A percentile compares a stretch with the other conserved stretches of the same genome.
Conservation (phyloP, 2,888 invertebrate genomes). For the Apoderus coryli region DNA sequence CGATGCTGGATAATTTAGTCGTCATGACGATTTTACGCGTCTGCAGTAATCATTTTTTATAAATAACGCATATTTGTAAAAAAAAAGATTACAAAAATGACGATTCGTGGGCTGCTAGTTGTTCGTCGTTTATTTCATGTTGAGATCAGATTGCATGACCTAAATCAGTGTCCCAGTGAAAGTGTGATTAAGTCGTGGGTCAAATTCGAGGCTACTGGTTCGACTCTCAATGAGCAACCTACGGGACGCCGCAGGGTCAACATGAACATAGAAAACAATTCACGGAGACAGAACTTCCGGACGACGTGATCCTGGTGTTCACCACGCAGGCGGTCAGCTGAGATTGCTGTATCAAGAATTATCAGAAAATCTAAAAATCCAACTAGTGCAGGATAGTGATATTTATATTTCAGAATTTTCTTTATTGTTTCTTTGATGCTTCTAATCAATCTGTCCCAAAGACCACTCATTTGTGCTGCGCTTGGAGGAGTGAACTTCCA, state of each 20-base stretch:
- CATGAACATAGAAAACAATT: constrained; percentile 8
- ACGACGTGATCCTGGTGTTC: constrained; percentile 9
- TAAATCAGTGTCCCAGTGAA: constrained; percentile 12
- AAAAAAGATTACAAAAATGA: constrained; percentile 10
- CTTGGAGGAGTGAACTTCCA: too few species aligned
- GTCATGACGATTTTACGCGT: too few species aligned
- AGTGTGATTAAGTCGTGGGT: constrained; percentile 12
- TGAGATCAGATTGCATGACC: constrained; percentile 12
- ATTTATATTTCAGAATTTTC: too few species aligned
- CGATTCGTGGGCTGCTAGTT: constrained; percentile 10
- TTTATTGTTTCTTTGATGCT: too few species aligned
- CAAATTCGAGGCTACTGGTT: constrained; percentile 9
- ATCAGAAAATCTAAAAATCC: too few species aligned
- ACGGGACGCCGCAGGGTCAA: constrained; percentile 10
- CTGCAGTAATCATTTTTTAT: too few species aligned
- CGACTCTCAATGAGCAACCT: constrained; percentile 8
- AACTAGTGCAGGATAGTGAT: too few species aligned
- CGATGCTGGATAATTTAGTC: too few species aligned
- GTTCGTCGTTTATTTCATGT: constrained; percentile 9
- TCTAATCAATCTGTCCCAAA: too few species aligned
- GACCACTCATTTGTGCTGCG: too few species aligned
- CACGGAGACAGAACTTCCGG: constrained; percentile 5
- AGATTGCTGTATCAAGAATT: constrained; percentile 7
- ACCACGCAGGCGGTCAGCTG: constrained; percentile 8
- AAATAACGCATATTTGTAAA: too few species aligned